phyloP scores from a whole-genome alignment of 2,888 invertebrate genomes.

The Drosophila bunnanda region DNA sequence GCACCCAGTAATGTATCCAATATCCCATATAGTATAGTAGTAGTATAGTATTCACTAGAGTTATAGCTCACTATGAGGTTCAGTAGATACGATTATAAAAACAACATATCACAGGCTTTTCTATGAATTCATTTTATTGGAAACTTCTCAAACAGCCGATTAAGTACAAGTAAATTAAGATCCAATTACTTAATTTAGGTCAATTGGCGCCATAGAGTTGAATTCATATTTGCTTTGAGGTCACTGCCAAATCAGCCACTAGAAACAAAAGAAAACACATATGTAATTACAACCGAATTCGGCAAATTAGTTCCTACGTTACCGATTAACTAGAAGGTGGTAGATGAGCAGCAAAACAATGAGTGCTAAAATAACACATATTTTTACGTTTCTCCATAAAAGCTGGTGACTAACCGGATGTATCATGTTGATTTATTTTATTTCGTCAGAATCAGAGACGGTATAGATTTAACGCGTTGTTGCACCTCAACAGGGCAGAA shows the following conservation, averaged over 20 bases:
- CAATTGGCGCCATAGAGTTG: neutral
- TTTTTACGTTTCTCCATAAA: neutral
- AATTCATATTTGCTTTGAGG: neutral
- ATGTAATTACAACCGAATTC: neutral
- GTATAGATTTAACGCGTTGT: no score
- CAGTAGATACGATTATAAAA: neutral
- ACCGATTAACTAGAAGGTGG: neutral
- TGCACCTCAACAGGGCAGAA: no score
- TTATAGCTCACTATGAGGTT: no score
- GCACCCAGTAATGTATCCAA: no score
- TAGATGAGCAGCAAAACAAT: neutral
- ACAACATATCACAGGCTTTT: neutral
- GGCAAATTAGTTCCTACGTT: neutral
- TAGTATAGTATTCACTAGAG: no score
- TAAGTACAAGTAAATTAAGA: neutral
- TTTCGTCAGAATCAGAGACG: no score
- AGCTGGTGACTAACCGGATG: neutral
- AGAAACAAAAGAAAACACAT: neutral
- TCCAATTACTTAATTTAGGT: neutral
- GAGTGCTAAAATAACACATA: accelerated
- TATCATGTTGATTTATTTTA: neutral
- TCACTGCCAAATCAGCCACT: neutral
- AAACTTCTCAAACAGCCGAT: neutral
- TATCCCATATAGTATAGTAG: no score
- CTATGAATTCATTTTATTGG: neutral